Conservation (phyloP, 1,140 invertebrate genomes). For the Battus philenor region DNA sequence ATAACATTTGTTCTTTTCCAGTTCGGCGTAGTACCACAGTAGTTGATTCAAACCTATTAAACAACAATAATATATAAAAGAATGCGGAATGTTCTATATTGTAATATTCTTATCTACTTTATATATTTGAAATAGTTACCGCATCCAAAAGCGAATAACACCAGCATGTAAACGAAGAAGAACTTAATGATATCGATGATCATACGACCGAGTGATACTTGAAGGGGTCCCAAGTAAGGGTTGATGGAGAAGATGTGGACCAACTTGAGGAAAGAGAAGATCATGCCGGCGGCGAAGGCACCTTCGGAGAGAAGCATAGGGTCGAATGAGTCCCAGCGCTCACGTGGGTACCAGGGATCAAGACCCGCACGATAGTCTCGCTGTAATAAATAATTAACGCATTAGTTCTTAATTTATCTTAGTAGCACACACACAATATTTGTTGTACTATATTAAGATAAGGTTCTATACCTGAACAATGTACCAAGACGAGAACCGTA, state of each 20-base stretch:
- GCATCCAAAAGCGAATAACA: constrained; percentile 93
- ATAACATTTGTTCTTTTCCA: constrained; percentile 90
- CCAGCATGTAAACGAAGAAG: constrained; percentile 94
- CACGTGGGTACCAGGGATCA: constrained; percentile 88
- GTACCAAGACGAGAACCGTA: constrained; percentile 85
- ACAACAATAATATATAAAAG: background rate
- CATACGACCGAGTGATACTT: constrained; percentile 92
- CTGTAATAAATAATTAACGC: constrained; percentile 58
- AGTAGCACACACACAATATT: too few species aligned
- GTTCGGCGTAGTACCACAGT: constrained; percentile 96
- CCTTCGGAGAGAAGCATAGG: constrained; percentile 96
- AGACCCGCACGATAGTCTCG: constrained; percentile 83
- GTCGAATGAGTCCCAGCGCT: constrained; percentile 95
- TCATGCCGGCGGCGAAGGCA: constrained; percentile 95
- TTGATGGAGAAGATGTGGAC: constrained; percentile 98
- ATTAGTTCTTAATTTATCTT: constrained; percentile 1
- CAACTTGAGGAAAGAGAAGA: constrained; percentile 95
- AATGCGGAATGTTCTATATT: background rate
- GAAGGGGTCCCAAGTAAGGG: constrained; percentile 92
- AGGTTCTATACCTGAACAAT: constrained; percentile 87
- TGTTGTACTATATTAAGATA: too few species aligned
- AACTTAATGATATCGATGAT: constrained; percentile 96
- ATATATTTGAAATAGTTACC: constrained; percentile 72
- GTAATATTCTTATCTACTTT: too few species aligned
- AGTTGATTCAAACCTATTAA: constrained; percentile 89